Evolutionary conservation across 2,888 invertebrate species (phyloP), one percentile per base, ranked within the genome.

Genomic region (Tortrix viridana): DNA sequence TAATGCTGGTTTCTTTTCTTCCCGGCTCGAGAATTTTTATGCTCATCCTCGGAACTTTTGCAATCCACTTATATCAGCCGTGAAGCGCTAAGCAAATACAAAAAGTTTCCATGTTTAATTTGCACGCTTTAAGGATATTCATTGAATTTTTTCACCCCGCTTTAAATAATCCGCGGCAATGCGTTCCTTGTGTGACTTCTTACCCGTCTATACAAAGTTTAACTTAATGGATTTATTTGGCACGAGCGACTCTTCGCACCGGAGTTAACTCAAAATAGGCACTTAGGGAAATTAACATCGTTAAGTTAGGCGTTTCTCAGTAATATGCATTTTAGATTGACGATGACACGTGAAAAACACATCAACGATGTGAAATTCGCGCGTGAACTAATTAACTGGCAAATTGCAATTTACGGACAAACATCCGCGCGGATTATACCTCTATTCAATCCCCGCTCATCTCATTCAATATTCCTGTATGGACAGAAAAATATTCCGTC

Each of bases 41-140:
- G 86, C 89, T 87, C 89, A 88, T 90, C 89, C 88, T 83, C 74
- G 69, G 82, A 92, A 92, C 90, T 91, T 92, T 92, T 82, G 89
- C 90, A 92, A 92, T 92, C 87, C 91, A 91, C 90, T 92, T 91
- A 91, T 88, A 89, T 90, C 91, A 89, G 84, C 87, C 84, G 86
- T 88, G 89, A 88, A 88, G 85, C 84, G 86, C 84, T 86, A 89
- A 88, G 88, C 86, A 90, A 90, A 92, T 86, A 91, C 88, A 89
- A 89, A 92, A 92, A 90, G 78, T 91, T 91, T 81, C 72, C 82
- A 80, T 85, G 85, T 88, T 89, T 90, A 90, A 92, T 91, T 89
- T 88, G 77, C 84, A 79, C 84, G 81, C 85, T 89, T 87, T 89
- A 85, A 86, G 86, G 84, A 82, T 88, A 88, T 89, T 85, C 88